Evolutionary conservation across 1,140 invertebrate genomes (phyloP).

Genomic region (Heliconius himera): DNA sequence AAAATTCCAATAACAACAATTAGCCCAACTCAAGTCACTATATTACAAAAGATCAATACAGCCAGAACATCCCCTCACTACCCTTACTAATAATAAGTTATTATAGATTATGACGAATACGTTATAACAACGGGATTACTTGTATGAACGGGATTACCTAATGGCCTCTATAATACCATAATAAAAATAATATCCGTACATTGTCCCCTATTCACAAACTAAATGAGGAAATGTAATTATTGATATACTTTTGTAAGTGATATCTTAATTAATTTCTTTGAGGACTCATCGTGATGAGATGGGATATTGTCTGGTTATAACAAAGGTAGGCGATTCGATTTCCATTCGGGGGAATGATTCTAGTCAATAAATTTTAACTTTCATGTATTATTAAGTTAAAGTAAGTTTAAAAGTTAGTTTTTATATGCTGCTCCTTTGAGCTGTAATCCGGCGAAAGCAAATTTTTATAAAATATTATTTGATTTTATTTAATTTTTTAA

Average conservation of each 20-base stretch:
- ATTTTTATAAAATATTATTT: too few species aligned
- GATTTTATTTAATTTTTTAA: too few species aligned
- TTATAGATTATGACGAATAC: slow-evolving; percentile 30
- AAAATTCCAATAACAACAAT: background rate
- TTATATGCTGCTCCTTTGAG: too few species aligned
- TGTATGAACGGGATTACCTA: slow-evolving; percentile 21
- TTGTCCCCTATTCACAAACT: background rate
- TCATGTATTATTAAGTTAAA: too few species aligned
- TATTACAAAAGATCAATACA: slow-evolving; percentile 3
- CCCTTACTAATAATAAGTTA: slow-evolving; percentile 21
- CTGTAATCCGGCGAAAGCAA: too few species aligned
- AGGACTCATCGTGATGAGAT: too few species aligned
- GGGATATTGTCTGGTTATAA: too few species aligned
- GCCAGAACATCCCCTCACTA: background rate
- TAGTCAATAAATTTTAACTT: too few species aligned
- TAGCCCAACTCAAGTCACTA: background rate
- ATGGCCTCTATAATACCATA: slow-evolving; percentile 16
- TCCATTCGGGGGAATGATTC: too few species aligned
- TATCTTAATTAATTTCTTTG: background rate
- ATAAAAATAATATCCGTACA: slow-evolving; percentile 31
- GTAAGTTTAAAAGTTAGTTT: too few species aligned
- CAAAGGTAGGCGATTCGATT: too few species aligned
- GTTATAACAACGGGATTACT: slow-evolving; percentile 25
- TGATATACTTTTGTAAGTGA: background rate
- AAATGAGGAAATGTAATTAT: slow-evolving; percentile 17